Base-by-base conservation (phyloP, 2,797 vertebrate genomes). In the Cephalopachus bancanus region DNA sequence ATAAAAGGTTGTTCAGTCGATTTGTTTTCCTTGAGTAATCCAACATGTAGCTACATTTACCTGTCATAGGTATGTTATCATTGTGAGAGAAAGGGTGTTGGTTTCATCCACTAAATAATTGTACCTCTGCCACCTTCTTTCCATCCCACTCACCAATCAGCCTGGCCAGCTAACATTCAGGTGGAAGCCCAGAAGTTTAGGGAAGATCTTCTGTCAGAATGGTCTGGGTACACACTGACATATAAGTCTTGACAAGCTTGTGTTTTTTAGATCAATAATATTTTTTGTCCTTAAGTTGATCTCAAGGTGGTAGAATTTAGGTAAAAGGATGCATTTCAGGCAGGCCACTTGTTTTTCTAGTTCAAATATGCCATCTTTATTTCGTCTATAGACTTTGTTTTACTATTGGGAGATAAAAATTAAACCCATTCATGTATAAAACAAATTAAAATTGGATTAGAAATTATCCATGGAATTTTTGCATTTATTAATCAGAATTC, bases 261-360 rank as follows among this genome's bases (percentile, higher is more conserved):
- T 44, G 51, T 81, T 74, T 59, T 78, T 60, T 12, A 51, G 44
- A 5, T 88, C 57, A 67, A n/a, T 6, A 72, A n/a, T 28, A 37
- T 81, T 64, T 83, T 62, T 80, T 76, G 16, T 30, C 15, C 57
- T 80, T 22, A 89, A 65, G 44, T n/a, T 83, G 78, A 95, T 86
- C 57, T 81, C 72, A 81, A 60, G 69, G 20, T 92, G 88, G n/a
- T 49, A 75, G 44, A 94, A 94, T 12, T 91, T 94, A 83, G 86
- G 15, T 89, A 71, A 10, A 88, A 84, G 24, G 51, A 79, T 44
- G 90, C 49, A 28, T 7, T n/a, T 51, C 12, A 26, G 24, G 15
- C 17, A 78, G 20, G 30, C 16, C 44, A 65, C 26, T 94, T 80
- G 30, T 83, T 93, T 96, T 90, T 57, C 15, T 84, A 49, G n/a